Base-by-base conservation (phyloP, 2,888 invertebrate genomes). In the Podotricha telesiphe region DNA sequence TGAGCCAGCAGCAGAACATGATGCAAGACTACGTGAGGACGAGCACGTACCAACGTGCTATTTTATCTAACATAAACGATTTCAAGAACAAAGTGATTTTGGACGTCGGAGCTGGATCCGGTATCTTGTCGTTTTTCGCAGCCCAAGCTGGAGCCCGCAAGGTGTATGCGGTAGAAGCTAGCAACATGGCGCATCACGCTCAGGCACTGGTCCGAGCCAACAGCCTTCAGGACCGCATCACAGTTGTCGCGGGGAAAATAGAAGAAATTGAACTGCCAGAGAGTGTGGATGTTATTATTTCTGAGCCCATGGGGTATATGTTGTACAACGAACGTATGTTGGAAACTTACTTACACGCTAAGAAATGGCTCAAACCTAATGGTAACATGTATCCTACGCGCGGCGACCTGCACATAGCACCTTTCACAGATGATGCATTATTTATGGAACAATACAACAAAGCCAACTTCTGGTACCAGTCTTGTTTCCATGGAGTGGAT, bases 261-360 rank as follows among this genome's bases (percentile, higher is more conserved):
- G 99, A 99, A 88, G 99, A 99, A 93, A 97, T 99, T 55, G 97
- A 97, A 77, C 92, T 99, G 73, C 98, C 99, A 1, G 99, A 99
- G 87, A 95, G 94, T 80, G 99, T 99, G 20, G 99, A 99, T 91
- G 96, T 99, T 53, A 99, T 99, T 79, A 98, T 99, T 77, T 99
- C 99, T 1, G 99, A 99, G 91, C 99, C 99, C 0, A 99, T 99
- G 99, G 99, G 99, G n/a, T 99, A 99, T 86, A 99, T 99, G 99
- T 93, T 99, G 68, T 99, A 99, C 88, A 99, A 99, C 92, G 99
- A 99, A 88, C 94, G 99, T 74, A 99, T 99, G 99, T 94, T 99
- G 77, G 99, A 99, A 93, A 99, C 99, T 0, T 99, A 98, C 93
- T 93, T 99, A 72, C 99, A 99, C 93, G 99, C 99, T 4, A 98